Base-by-base conservation (phyloP, 2,888 invertebrate genomes). In the Choreutis nemorana region DNA sequence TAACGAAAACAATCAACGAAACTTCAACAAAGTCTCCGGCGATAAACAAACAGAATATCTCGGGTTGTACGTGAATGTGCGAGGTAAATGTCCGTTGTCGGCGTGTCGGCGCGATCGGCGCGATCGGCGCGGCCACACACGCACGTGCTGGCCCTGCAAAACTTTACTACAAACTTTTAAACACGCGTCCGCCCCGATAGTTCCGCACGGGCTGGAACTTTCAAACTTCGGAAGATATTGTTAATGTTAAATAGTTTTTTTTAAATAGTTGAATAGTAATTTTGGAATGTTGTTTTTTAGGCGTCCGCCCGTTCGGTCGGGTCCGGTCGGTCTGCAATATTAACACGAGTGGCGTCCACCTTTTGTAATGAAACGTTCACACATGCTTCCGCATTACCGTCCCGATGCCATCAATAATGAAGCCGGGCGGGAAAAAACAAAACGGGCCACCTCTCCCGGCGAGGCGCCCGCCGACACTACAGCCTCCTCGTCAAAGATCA, bases 401-500 rank as follows among this genome's bases (percentile, higher is more conserved):
- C 70, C 66, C 75, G 77, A 75, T 77, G 75, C 77, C 78, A 77
- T 77, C 77, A 78, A 78, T 78, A 77, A 78, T 77, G 77, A 77
- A 77, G 77, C 78, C 82, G 80, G 77, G 77, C 73, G 77, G 75
- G 72, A 68, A 78, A 75, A 78, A 77, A 75, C 73, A 78, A 73
- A 73, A 71, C 71, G 67, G 67, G 71, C 54, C 71, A 72, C 72
- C 73, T 73, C 72, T 66, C 72, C 71, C 70, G 73, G 50, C 70
- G 70, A 71, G 71, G 68, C 65, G 70, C 70, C 75, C 77, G 75
- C 73, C 73, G 70, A 71, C 77, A 78, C 78, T 77, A 77, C 78
- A 75, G 75, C 75, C 78, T 77, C 75, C 72, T 78, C 79, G 79
- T 78, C 79, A 82, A 81, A 82, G 82, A 82, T 82, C 81, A 83